Base-by-base conservation (phyloP, 2,113 vertebrate species). In the Cyphomyrus discorhynchus region DNA sequence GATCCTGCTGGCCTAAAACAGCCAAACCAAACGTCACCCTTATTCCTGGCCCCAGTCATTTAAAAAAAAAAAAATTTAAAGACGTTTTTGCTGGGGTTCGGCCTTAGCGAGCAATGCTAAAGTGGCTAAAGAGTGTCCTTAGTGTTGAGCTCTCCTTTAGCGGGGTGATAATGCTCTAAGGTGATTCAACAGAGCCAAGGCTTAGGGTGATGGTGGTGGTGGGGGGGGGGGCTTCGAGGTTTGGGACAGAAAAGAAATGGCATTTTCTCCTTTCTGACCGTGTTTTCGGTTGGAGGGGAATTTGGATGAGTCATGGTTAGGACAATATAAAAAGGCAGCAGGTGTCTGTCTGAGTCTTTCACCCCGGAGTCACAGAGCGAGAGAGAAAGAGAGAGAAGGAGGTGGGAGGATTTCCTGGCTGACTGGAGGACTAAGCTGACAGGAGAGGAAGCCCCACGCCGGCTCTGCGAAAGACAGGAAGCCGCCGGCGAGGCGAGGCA, bases 341-440 rank as follows among this genome's bases (percentile, higher is more conserved):
- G 24, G 77, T 62, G 19, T 21, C 52, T 83, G 21, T 39, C 62
- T 53, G 24, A 83, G 89, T 56, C 89, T 89, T 89, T 89, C 49
- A 66, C 77, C 6, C 42, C 53, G 66, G 56, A 90, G 42, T 74
- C 45, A 87, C 35, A 35, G 49, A 86, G 89, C 91, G 86, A 88
- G 74, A 88, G 52, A 90, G 39, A 85, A 17, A 82, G 5, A 39
- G 74, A 83, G 56, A 58, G 52, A 46, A 24, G 80, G 86, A 46
- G 45, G 62, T 89, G 90, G 56, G 17, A 70, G 93, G 93, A 93
- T 94, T 90, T 93, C 13, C 91, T 88, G 1, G 58, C 1, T 15
- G 50, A 80, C 45, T 56, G 52, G 56, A 89, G 83, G n/a, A 88
- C 58, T 83, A 15, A 45, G 24, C 62, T 50, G 84, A 21, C 27